Evolutionary conservation across 2,797 vertebrate genomes (phyloP).

Genomic region (Babyrousa celebensis): DNA sequence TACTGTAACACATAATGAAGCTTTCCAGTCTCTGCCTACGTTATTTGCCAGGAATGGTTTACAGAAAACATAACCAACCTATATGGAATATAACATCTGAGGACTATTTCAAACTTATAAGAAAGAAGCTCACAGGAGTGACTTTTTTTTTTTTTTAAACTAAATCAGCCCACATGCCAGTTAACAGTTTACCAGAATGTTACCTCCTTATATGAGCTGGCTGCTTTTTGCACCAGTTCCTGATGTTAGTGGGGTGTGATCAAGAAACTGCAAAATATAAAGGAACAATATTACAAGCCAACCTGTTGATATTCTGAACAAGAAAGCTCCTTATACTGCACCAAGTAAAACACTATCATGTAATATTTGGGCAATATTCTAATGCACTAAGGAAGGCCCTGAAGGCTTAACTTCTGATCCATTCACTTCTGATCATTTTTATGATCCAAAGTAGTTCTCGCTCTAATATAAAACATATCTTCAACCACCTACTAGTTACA

Average conservation of each 20-base stretch:
- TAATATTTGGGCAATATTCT: conserved; percentile 71
- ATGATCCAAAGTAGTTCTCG: conserved; percentile 84
- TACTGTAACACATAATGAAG: conserved; percentile 10
- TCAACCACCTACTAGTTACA: conserved; percentile 83
- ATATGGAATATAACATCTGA: neutral
- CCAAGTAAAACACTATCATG: conserved; percentile 74
- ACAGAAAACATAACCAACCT: conserved; percentile 26
- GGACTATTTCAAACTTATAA: neutral
- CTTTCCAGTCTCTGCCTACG: conserved; percentile 12
- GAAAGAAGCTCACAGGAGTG: conserved; percentile 13
- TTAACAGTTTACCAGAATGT: neutral
- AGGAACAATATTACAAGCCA: conserved; percentile 79
- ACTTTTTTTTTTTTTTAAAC: neutral
- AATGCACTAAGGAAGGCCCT: conserved; percentile 74
- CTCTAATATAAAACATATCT: conserved; percentile 82
- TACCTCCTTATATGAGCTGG: neutral
- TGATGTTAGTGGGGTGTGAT: neutral
- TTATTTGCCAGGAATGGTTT: neutral
- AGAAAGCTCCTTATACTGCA: conserved; percentile 39
- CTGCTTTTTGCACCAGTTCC: neutral
- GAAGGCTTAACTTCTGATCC: conserved; percentile 43
- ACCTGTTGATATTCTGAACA: conserved; percentile 90
- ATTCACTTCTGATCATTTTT: conserved; percentile 84
- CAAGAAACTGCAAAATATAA: conserved; percentile 56
- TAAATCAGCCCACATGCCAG: neutral